Base-by-base conservation (phyloP, 1,140 invertebrate species). In the Conus ventricosus region DNA sequence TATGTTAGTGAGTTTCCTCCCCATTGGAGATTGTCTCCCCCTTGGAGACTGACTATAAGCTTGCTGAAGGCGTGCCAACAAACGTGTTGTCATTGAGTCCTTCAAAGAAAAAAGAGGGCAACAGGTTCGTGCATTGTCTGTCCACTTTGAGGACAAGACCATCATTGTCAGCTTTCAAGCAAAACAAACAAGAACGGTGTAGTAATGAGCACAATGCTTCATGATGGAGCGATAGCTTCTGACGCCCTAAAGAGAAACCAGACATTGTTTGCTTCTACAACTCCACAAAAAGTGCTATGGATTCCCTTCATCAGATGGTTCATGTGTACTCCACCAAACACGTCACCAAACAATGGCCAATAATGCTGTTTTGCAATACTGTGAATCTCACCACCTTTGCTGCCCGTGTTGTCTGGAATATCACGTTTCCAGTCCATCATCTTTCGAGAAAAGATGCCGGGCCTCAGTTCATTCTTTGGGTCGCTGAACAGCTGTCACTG, bases 221-320 rank as follows among this genome's bases (percentile, higher is more conserved):
- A 92, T 63, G 89, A 88, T 55, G 76, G 71, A 27, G 83, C 78
- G 57, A 85, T 93, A 17, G 83, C 55, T 0, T 10, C 54, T 20
- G 8, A 71, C 17, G 10, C 63, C 53, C 87, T 4, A 23, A 10
- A 71, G 67, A 55, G 55, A 95, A 95, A 89, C 95, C 95, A 63
- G 91, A 95, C 23, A 95, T 96, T 55, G 93, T 95, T 55, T 57
- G 88, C 11, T 92, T 91, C 81, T 96, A 96, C 91, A 95, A 95
- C 90, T 87, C 87, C 60, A 95, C 93, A 10, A 96, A 96, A 93
- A 93, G 94, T 54, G 95, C 94, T 71, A 95, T 96, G 4, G 95
- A 96, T 89, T 93, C 91, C 10, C 85, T 96, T n/a, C 88, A 92
- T 85, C 76, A 91, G 63, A 54, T 90, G 60, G 78, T 86, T 51